phyloP scores from a whole-genome alignment of 2,113 vertebrate genomes.

The Xiphophorus couchianus region DNA sequence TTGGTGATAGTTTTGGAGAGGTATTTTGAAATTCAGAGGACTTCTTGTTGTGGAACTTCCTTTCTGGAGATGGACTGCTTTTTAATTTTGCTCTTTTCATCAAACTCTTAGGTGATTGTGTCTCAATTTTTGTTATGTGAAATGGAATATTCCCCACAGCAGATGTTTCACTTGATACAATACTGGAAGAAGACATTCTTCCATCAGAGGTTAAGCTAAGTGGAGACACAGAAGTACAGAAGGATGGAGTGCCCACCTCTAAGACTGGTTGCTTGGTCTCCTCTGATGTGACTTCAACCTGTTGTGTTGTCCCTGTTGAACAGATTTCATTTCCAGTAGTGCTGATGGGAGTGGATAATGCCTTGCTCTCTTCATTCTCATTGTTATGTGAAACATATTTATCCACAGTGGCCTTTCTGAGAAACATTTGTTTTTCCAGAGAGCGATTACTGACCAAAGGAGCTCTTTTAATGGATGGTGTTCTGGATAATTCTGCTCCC shows the following conservation, averaged over 20 bases:
- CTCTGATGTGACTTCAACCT: not conserved
- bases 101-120: conserved; percentile 37
- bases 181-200: conserved; percentile 36
- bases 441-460: conserved; percentile 68
- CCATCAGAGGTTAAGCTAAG: conserved; percentile 55
- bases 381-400: conserved; percentile 51
- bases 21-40: conserved; percentile 3
- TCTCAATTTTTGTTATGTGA: conserved; percentile 13
- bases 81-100: conserved; percentile 47
- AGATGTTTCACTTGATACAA: conserved; percentile 49
- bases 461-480: conserved; percentile 56
- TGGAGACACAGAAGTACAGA: conserved; percentile 47
- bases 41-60: conserved; percentile 39
- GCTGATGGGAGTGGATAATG: conserved; percentile 20
- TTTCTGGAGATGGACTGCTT: conserved; percentile 50
- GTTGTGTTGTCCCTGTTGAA: not conserved
- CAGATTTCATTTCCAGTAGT: conserved; percentile 9
- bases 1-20: conserved; percentile 25
- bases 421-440: conserved; percentile 71
- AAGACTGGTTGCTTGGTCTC: conserved; percentile 12
- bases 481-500: conserved; percentile 42
- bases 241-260: conserved; percentile 11
- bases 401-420: conserved; percentile 62
- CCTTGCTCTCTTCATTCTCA: conserved; percentile 15
- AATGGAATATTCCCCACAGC: conserved; percentile 10